Evolutionary conservation across 2,888 invertebrate species (phyloP), one percentile per base, ranked within the genome.

Genomic region (Limnephilus auricula): DNA sequence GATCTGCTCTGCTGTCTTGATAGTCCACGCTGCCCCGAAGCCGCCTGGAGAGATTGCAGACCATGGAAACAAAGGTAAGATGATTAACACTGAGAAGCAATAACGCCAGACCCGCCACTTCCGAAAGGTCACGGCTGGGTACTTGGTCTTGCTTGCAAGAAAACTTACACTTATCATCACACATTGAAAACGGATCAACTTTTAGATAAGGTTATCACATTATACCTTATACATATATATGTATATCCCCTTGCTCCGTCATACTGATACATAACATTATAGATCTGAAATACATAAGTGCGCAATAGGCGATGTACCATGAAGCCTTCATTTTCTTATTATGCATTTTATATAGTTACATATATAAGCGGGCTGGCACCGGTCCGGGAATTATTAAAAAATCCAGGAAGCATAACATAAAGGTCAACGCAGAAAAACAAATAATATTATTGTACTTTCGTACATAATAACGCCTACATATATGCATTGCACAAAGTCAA

Each of bases 31-130:
- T 30, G 93, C 92, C 13, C 92, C 93, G 12, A 93, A 93, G 85
- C 92, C 92, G 65, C 87, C 90, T 2, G 92, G 91, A 2, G 92
- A 92, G 65, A 91, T 80, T 32, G 88, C 90, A 18, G 92, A 90
- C 25, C 93, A 92, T 82, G 92, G 92, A 65, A 92, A 93, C 45
- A 93, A 93, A 92, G 93, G 93, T 93, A 89, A 65, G 37, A 83
- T n/a, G 30, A 45, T 86, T 31, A 50, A 12, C 30, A 30, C 31
- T 18, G 31, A 86, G 2, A 50, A 80, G 40, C 25, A 30, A 6
- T 45, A 80, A 18, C 2, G 34, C n/a, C 80, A 32, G 88, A 45
- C 82, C 83, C 88, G 65, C 88, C 82, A 88, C 65, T 88, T 79
- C 65, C 32, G 79, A 65, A 78, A 78, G 78, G 87, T 78, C 78